Evolutionary conservation across 2,797 vertebrate genomes (phyloP), one percentile per base, ranked within the genome.

Genomic region (Cossypha caffra): DNA sequence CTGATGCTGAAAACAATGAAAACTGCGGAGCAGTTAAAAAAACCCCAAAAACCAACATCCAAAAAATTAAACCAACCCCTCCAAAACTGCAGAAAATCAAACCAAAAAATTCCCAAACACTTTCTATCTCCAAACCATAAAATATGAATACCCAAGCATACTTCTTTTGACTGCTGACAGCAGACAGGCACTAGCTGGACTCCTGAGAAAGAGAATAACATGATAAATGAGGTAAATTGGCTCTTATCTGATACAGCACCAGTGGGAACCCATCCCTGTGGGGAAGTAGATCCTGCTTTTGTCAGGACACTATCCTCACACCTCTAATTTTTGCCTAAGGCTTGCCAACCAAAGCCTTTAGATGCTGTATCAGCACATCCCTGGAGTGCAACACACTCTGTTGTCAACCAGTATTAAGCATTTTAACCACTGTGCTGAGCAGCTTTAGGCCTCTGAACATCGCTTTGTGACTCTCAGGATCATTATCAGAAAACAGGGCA

Each of bases 41-140:
- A 7, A 6, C 9, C 3, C 12, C 9, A 23, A n/a, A 54, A 54
- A 54, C 3, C 51, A 5, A 14, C 20, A 31, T 14, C n/a, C 25
- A 18, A 52, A 23, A 16, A 25, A 24, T 8, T 7, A 31, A 38
- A 38, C 16, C 9, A 25, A 19, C 1, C 3, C 2, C 15, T 10
- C 3, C 5, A 59, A n/a, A 59, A 5, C 13, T 31, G 9, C 17
- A 25, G 31, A 21, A 9, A 43, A 59, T 28, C 26, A 45, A 63
- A 23, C 1, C 2, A 48, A 45, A 33, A 31, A 8, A 1, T 0
- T 5, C 2, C 4, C 10, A 63, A 51, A 64, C 6, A 51, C 1
- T 7, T 7, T 28, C 16, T 57, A 0, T 6, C 6, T 13, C 3
- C 2, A 4, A 47, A 76, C 1, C 3, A 48, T 17, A 61, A 79